phyloP scores from a whole-genome alignment of 2,888 invertebrate genomes.

The Xylocampa areola region DNA sequence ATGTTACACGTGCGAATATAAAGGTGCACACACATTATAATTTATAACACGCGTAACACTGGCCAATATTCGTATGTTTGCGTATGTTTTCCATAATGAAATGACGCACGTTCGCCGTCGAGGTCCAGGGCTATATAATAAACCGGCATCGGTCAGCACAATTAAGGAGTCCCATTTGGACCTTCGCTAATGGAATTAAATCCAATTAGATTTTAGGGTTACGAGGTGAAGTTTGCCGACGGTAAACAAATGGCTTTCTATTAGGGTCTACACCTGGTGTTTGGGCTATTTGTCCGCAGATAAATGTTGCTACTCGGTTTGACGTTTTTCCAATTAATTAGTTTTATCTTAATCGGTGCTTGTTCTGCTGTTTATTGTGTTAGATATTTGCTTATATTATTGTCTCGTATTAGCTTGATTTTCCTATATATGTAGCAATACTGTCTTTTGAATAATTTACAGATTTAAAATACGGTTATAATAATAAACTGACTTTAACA shows the following conservation, averaged over 20 bases:
- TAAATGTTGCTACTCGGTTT: conserved; percentile 73
- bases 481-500: too few species aligned
- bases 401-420: too few species aligned
- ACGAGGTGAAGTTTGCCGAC: conserved; percentile 87
- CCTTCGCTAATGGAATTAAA: conserved; percentile 89
- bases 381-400: conserved; percentile 10
- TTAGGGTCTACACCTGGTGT: conserved; percentile 82
- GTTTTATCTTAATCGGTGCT: conserved; percentile 61
- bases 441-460: too few species aligned
- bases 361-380: conserved; percentile 35
- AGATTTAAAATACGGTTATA: too few species aligned
- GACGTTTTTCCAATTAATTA: conserved; percentile 71
- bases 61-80: conserved; percentile 58
- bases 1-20: conserved; percentile 20
- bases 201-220: conserved; percentile 89
- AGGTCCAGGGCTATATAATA: conserved; percentile 75
- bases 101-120: conserved; percentile 65
- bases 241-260: conserved; percentile 86
- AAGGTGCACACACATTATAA: conserved; percentile 40
- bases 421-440: too few species aligned
- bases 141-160: conserved; percentile 86
- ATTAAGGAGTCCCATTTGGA: conserved; percentile 87
- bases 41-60: conserved; percentile 29
- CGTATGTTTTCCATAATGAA: conserved; percentile 70
- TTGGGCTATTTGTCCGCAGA: conserved; percentile 74